Conservation (phyloP, 2,888 invertebrate genomes). For the Muscina levida region DNA sequence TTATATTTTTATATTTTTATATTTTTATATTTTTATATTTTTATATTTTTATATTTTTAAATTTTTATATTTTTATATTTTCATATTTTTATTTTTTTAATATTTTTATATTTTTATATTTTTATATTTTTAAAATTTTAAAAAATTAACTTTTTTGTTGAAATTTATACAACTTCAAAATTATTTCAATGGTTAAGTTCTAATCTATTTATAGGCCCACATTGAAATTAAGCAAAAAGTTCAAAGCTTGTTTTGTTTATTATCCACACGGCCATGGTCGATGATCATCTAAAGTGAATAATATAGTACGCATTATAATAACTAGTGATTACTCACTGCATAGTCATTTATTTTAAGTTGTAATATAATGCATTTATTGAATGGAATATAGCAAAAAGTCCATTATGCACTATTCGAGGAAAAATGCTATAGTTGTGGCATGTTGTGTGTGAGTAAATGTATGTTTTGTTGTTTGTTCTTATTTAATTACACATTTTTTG, state of each 20-base stretch:
- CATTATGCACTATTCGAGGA: background rate
- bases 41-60: no score
- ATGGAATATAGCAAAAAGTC: background rate
- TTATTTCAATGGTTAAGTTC: no score
- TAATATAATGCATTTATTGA: background rate
- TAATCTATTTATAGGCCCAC: slow-evolving; percentile 7
- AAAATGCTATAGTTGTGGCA: background rate
- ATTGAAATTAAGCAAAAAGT: background rate
- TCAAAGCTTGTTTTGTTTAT: no score
- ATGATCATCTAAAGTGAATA: background rate
- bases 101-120: no score
- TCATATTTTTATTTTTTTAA: no score
- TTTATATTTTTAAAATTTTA: no score
- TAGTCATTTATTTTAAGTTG: slow-evolving; percentile 7
- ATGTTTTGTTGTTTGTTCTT: slow-evolving; percentile 1
- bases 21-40: no score
- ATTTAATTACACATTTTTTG: slow-evolving; percentile 2
- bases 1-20: no score
- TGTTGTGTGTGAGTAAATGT: background rate
- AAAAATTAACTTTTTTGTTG: no score
- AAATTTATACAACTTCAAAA: no score
- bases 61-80: no score
- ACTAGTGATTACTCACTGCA: slow-evolving; percentile 7
- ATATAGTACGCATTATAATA: background rate
- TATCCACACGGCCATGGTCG: no score